These are phyloP conservation scores for Eciton burchellii DNA, from an alignment of 1,140 invertebrate species.

Conservation along the genomic window DNA sequence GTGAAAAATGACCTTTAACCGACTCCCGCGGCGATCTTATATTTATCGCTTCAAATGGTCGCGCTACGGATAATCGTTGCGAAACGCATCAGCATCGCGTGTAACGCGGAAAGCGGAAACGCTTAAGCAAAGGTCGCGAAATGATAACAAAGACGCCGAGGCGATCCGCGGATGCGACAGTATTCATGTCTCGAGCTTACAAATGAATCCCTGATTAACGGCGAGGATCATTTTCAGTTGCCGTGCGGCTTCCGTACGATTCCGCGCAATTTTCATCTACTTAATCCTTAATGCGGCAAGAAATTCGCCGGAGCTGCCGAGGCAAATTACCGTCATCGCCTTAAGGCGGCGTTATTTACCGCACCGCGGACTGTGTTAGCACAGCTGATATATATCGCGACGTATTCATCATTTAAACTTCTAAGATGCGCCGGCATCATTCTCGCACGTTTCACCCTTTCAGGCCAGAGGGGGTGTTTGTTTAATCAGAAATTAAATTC, in stretches of 20 bases:
- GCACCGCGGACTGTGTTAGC: slow-evolving; percentile 13
- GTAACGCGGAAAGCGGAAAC: too few relatives aligned
- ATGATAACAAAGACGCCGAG: too few relatives aligned
- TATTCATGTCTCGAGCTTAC: not conserved
- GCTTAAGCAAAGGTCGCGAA: slow-evolving; percentile 18
- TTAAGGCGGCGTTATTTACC: slow-evolving; percentile 37
- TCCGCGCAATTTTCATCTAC: slow-evolving; percentile 20
- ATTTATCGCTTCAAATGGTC: slow-evolving; percentile 30
- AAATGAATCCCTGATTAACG: slow-evolving; percentile 19
- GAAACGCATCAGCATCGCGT: slow-evolving; percentile 17
- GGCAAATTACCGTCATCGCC: slow-evolving; percentile 44
- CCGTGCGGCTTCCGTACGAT: too few relatives aligned
- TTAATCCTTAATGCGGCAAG: slow-evolving; percentile 40
- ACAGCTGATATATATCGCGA: slow-evolving; percentile 24
- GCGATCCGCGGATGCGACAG: too few relatives aligned
- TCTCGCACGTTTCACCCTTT: not conserved
- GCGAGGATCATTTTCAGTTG: not conserved
- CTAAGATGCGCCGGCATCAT: not conserved
- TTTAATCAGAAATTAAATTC: slow-evolving; percentile 11
- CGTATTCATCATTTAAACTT: slow-evolving; percentile 26
- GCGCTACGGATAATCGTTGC: slow-evolving; percentile 36
- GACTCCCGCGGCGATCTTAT: slow-evolving; percentile 11
- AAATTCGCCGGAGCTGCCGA: slow-evolving; percentile 29
- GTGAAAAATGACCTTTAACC: slow-evolving; percentile 25
- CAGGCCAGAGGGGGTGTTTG: not conserved